Evolutionary conservation across 1,140 invertebrate species (phyloP), one percentile per base, ranked within the genome.

Genomic region (Rhizoglyphus robini): DNA sequence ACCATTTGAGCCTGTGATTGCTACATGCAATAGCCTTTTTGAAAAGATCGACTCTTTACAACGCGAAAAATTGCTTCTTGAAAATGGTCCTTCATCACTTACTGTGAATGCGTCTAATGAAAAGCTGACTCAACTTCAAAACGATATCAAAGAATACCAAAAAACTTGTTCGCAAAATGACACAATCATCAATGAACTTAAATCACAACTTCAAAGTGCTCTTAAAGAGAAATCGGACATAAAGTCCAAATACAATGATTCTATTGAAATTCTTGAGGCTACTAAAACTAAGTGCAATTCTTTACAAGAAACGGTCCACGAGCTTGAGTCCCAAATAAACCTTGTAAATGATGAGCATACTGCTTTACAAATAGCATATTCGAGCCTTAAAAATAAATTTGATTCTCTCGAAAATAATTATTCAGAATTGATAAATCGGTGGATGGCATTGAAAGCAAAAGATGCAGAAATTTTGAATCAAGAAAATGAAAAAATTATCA

Each of bases 391-490:
- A 78, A 87, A 92, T 61, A 95, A 94, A 77, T 79, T 91, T 72
- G 81, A 87, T 54, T 88, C 86, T 79, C 80, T 84, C 49, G 77
- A 94, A 84, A 86, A 90, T 74, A 91, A 96, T 79, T 93, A 96
- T 80, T 80, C 83, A 34, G 84, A 89, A 68, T 77, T 96, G 41
- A 81, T 96, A 36, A 86, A 90, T 57, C 80, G 89, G 65, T 67
- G 58, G 70, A 91, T 96, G 75, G 86, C 85, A 67, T 87, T 89
- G 70, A 96, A 96, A 80, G 83, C 88, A 18, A 87, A 88, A 78
- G 90, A 94, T 81, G 93, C 91, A 13, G 91, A 96, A 72, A 86
- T 86, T 77, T 83, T 94, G 82, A 94, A 94, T 73, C 86, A 89
- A 78, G 90, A 94, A 77, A 94, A 94, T 80, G 90, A 94, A 77